phyloP scores from a whole-genome alignment of 1,140 invertebrate species.

The Bombus haemorrhoidalis region DNA sequence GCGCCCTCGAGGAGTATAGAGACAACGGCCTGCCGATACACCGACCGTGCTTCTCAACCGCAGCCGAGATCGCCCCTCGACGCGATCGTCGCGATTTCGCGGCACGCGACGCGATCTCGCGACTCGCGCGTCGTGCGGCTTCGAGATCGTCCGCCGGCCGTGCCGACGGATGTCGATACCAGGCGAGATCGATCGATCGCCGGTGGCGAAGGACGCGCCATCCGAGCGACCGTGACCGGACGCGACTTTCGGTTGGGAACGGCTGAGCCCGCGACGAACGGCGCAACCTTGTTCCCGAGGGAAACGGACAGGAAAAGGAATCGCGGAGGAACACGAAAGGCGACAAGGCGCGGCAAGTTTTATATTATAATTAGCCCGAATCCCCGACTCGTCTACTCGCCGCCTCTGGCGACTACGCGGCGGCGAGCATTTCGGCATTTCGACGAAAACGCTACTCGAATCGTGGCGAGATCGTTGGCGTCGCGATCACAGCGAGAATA shows the following conservation, averaged over 20 bases:
- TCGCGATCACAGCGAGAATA: too few species aligned
- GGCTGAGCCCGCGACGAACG: constrained; percentile 56
- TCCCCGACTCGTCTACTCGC: constrained; percentile 29
- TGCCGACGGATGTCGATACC: background rate
- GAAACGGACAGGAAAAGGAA: constrained; percentile 69
- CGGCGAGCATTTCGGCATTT: background rate
- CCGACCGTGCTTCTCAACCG: constrained; percentile 57
- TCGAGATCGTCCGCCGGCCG: too few species aligned
- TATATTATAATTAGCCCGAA: constrained; percentile 78
- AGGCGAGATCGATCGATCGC: too few species aligned
- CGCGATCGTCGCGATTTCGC: background rate
- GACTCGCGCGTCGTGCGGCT: too few species aligned
- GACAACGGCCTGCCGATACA: constrained; percentile 68
- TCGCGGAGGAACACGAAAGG: constrained; percentile 68
- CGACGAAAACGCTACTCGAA: background rate
- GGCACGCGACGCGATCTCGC: too few species aligned
- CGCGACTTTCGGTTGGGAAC: constrained; percentile 60
- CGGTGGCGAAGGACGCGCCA: too few species aligned
- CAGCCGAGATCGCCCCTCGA: background rate
- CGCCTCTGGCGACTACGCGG: background rate
- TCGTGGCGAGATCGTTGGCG: too few species aligned
- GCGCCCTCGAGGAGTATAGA: constrained; percentile 66
- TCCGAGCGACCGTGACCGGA: accelerated
- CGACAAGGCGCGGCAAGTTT: constrained; percentile 74
- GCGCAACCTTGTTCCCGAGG: constrained; percentile 67